Percentiles rank a stretch among this genome's conserved stretches.
phyloP scores from a whole-genome alignment of 2,888 invertebrate species.

The Diplolepis rosae region DNA sequence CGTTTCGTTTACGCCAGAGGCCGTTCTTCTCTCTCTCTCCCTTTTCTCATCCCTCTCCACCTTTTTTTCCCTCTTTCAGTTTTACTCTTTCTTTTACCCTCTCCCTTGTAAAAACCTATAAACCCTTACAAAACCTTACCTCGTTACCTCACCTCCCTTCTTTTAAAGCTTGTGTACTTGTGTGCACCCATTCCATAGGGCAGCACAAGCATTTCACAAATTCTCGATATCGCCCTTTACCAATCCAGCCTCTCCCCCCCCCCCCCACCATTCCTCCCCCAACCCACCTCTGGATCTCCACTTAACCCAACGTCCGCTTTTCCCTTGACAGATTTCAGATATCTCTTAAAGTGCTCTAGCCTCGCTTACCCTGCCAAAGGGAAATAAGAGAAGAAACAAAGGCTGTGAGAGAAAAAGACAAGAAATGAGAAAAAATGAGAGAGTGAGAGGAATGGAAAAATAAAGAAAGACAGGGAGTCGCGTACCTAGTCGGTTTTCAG shows the following conservation, averaged over 20 bases:
- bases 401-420: conserved; percentile 13
- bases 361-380: background rate
- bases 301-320: conserved; percentile 37
- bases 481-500: conserved; percentile 34
- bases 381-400: conserved; percentile 20
- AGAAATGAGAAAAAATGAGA: conserved; percentile 7
- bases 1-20: conserved; percentile 71
- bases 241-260: conserved; percentile 25
- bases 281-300: too few relatives aligned
- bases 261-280: background rate
- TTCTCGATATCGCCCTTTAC: conserved; percentile 61
- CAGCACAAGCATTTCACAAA: conserved; percentile 60
- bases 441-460: background rate
- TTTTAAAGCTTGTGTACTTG: conserved; percentile 71
- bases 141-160: conserved; percentile 55
- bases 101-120: conserved; percentile 39
- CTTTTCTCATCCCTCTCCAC: conserved; percentile 25
- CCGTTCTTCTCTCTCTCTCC: conserved; percentile 36
- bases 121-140: conserved; percentile 42
- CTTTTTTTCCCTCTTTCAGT: conserved; percentile 23
- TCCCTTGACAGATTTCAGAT: conserved; percentile 42
- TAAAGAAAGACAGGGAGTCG: background rate
- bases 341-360: conserved; percentile 25
- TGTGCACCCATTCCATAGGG: conserved; percentile 64
- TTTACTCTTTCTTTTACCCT: conserved; percentile 8